Base-by-base conservation (phyloP, 2,888 invertebrate species). In the Pristionchus arcanus region DNA sequence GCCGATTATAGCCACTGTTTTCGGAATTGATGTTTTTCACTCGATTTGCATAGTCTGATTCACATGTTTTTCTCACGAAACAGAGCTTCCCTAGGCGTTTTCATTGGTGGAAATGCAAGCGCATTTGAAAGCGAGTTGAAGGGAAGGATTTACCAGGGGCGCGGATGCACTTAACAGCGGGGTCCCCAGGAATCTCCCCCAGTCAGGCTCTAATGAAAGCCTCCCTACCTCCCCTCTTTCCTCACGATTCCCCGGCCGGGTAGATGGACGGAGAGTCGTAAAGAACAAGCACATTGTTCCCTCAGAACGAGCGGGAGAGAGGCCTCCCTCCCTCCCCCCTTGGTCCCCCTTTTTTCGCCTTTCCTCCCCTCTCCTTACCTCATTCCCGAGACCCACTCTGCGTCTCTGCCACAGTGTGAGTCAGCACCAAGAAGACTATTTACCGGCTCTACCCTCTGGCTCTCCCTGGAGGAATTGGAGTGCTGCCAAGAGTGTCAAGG, bases 321-420 rank as follows among this genome's bases (percentile, higher is more conserved):
- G 59, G 59, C 59, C 63, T n/a, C 63, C 59, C 16, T n/a, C n/a
- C n/a, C 63, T 11, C 25, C 63, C n/a, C 63, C n/a, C 9, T 63
- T 1, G n/a, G 63, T 9, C 63, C 19, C 63, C 63, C 25, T 63
- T 63, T n/a, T 63, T 49, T 49, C 42, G 42, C 42, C 42, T 49
- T 49, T 49, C 42, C 42, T 42, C 9, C 25, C 63, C 63, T 63
- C 63, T 21, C 63, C n/a, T n/a, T 63, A 63, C 63, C 63, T 63
- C 63, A 63, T 63, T 63, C 63, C 63, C 63, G 63, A 63, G 25
- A n/a, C 42, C 63, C 9, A n/a, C 31, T 49, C 86, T 86, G 34
- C 63, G 86, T n/a, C 25, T 37, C 71, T 71, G 4, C 15, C 71
- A 19, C 71, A 71, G 31, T 31, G 68, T 34, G 34, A 31, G 31